phyloP scores from a whole-genome alignment of 64 coral and sea anemone genomes.

The Pocillopora damicornis region DNA sequence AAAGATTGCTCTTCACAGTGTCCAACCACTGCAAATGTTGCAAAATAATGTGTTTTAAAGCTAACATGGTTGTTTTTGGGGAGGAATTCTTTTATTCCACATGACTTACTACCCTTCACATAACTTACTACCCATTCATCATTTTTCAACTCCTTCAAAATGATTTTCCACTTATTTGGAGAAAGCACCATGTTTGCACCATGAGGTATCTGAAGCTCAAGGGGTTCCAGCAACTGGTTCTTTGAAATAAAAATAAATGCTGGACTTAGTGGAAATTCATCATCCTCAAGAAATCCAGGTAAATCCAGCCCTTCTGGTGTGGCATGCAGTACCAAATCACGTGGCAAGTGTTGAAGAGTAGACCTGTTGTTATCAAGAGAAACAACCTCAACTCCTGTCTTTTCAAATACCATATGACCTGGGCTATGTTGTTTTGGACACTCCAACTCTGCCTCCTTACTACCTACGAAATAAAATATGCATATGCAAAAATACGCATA shows the following conservation, averaged over 20 bases:
- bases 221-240: not conserved
- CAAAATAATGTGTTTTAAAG: conserved; percentile 12
- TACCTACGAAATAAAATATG: not conserved
- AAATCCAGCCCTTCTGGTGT: not conserved
- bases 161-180: conserved; percentile 17
- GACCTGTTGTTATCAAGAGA: not conserved
- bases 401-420: conserved; percentile 1
- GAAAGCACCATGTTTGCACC: conserved; percentile 16
- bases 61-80: conserved; percentile 13
- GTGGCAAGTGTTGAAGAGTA: not conserved
- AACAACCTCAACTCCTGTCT: conserved; percentile 25
- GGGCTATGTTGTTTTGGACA: not conserved
- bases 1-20: not conserved
- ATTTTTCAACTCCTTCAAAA: not conserved
- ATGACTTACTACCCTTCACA: not conserved
- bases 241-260: conserved; percentile 3
- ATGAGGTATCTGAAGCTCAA: conserved; percentile 44
- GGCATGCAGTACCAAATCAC: conserved; percentile 6
- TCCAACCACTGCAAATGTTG: conserved; percentile 49
- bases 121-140: not conserved
- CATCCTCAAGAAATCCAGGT: not conserved
- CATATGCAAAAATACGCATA: not conserved
- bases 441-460: not conserved
- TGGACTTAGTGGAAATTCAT: conserved; percentile 26
- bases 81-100: conserved; percentile 1